These are phyloP conservation scores for Colletes latitarsis DNA, from an alignment of 1,140 invertebrate genomes.

Conservation along the genomic window DNA sequence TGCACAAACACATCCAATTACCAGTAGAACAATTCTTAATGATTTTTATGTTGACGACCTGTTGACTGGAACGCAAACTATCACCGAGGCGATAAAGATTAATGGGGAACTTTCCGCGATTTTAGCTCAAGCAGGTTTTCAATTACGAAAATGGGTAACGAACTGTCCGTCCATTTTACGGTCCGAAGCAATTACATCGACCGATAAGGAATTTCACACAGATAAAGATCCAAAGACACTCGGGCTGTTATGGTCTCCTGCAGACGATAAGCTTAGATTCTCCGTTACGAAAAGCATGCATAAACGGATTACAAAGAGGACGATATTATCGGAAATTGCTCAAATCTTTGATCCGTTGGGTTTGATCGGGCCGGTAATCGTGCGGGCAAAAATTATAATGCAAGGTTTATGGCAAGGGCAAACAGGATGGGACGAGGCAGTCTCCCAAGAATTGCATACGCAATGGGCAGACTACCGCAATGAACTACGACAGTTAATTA, in stretches of 20 bases:
- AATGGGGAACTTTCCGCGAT: neutral
- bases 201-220: no score
- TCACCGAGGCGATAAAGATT: neutral
- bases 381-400: neutral
- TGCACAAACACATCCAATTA: accelerated
- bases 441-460: neutral
- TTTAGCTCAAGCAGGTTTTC: neutral
- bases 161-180: neutral
- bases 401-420: neutral
- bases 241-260: neutral
- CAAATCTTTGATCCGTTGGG: constrained; percentile 16
- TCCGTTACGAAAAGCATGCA: accelerated
- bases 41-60: constrained; percentile 27
- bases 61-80: neutral
- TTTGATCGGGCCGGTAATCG: neutral
- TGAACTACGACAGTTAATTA: neutral
- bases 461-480: neutral
- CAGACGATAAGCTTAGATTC: neutral
- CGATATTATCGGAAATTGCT: neutral
- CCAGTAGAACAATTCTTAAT: neutral
- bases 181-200: neutral
- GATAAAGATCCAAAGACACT: neutral
- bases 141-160: neutral
- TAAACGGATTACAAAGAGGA: neutral
- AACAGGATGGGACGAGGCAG: neutral